These are phyloP conservation scores for Seladonia tumulorum DNA, from an alignment of 2,888 invertebrate species.

Conservation along the genomic window DNA sequence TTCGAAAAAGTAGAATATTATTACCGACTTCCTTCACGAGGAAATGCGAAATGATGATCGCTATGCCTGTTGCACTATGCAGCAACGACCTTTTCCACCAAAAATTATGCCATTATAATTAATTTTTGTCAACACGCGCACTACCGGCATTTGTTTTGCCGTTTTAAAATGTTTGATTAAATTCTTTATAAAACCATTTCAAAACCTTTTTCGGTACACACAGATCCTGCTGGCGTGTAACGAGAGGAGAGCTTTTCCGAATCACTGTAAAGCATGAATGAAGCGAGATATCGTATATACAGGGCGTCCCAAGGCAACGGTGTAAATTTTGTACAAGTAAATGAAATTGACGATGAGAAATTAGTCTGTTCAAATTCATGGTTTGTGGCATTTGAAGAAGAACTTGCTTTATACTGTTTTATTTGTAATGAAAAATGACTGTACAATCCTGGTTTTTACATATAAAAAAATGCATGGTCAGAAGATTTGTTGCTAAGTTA, in stretches of 20 bases:
- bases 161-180: neutral
- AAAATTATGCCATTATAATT: neutral
- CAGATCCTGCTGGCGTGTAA: neutral
- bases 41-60: neutral
- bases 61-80: neutral
- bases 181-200: neutral
- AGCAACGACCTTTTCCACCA: neutral
- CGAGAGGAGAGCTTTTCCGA: neutral
- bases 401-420: neutral
- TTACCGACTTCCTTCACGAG: neutral
- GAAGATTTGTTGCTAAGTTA: no score
- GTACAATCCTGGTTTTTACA: neutral
- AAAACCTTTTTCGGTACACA: neutral
- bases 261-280: neutral
- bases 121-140: neutral
- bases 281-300: neutral
- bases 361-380: neutral
- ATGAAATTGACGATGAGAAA: no score
- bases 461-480: no score
- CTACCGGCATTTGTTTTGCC: neutral
- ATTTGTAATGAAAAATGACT: neutral
- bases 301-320: neutral
- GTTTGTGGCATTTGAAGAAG: neutral
- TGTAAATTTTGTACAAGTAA: no score
- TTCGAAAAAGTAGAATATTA: neutral